Conservation (phyloP, 2,888 invertebrate species). For the Drosophila setosimentum region DNA sequence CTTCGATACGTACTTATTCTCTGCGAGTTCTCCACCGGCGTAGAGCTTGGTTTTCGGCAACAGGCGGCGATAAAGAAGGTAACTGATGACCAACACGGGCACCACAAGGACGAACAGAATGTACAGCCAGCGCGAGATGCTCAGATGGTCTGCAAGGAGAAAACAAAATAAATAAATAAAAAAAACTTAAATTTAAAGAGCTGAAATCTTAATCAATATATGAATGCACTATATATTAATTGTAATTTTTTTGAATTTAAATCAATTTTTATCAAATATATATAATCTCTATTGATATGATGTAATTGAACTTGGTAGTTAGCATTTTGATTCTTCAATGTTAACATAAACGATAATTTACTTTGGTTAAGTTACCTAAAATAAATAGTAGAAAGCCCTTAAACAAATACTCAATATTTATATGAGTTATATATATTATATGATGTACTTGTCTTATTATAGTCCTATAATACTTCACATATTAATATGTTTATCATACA, state of each 20-base stretch:
- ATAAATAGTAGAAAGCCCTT: no score
- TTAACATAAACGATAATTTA: background rate
- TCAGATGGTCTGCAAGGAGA: conserved; percentile 87
- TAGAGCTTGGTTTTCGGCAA: conserved; percentile 87
- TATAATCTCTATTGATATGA: background rate
- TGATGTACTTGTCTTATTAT: background rate
- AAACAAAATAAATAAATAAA: background rate
- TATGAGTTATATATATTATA: no score
- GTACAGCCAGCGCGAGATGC: conserved; percentile 92
- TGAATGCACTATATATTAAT: background rate
- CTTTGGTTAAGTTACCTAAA: no score
- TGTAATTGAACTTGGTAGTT: background rate
- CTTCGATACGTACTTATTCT: conserved; percentile 85
- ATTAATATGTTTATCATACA: background rate
- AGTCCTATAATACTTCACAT: background rate
- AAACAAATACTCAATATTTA: no score
- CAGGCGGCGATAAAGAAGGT: conserved; percentile 93
- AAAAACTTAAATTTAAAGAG: background rate
- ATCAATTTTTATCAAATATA: background rate
- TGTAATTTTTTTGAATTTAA: background rate
- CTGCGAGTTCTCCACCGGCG: conserved; percentile 86
- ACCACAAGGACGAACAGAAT: conserved; percentile 95
- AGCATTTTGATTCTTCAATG: background rate
- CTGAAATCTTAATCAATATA: background rate
- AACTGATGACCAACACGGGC: conserved; percentile 89